Conservation (phyloP, 35 echinoderm and acorn worm genomes). For the Strongylocentrotus purpuratus region DNA sequence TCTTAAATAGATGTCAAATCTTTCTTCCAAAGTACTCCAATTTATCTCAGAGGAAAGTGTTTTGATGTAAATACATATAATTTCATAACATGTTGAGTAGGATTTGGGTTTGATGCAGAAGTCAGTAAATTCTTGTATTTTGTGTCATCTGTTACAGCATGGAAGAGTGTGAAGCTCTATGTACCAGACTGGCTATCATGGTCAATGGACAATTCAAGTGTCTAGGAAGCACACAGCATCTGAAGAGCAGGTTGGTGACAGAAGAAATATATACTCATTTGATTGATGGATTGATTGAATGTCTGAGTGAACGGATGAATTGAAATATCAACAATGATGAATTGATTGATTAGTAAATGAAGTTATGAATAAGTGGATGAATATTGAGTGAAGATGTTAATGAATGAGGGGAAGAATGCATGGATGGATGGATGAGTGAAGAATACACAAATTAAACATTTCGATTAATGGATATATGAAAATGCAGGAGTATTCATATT, state of each 20-base stretch:
- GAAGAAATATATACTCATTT: neutral
- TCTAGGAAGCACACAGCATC: conserved; percentile 94
- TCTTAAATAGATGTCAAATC: no score
- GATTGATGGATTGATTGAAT: neutral
- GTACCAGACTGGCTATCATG: conserved; percentile 97
- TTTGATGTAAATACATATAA: neutral
- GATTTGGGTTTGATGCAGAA: neutral
- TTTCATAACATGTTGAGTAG: neutral
- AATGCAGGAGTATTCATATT: no score
- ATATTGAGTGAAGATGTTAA: neutral
- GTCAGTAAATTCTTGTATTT: neutral
- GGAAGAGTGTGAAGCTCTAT: conserved; percentile 98
- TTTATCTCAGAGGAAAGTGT: neutral
- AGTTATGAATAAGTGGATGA: neutral
- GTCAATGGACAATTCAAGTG: conserved; percentile 98
- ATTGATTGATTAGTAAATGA: neutral
- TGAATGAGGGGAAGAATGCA: neutral
- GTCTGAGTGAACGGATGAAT: neutral
- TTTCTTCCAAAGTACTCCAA: no score
- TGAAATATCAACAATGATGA: neutral
- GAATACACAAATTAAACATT: no score
- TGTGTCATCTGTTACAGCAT: conserved; percentile 64
- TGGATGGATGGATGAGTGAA: neutral
- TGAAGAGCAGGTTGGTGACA: conserved; percentile 85
- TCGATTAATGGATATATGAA: no score